A percentile compares a stretch with the other conserved stretches of the same genome.
These are phyloP conservation scores for Drosophila cognata DNA, from an alignment of 2,888 invertebrate genomes.

Conservation along the genomic window DNA sequence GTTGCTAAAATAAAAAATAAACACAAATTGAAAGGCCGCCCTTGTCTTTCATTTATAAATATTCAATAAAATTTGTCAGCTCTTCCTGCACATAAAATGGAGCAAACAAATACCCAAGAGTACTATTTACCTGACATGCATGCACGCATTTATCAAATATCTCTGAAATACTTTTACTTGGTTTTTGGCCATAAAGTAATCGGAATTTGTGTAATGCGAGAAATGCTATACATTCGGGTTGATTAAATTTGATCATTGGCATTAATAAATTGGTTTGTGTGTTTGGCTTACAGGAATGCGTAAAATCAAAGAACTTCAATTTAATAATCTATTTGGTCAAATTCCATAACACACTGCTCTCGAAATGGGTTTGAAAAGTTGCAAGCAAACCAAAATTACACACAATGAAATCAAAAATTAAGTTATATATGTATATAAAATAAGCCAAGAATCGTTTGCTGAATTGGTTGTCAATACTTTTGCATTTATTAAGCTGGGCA, in stretches of 20 bases:
- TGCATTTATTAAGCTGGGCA: background rate
- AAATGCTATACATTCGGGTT: background rate
- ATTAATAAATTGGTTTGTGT: background rate
- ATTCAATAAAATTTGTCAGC: slow-evolving; percentile 41
- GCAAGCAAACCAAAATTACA: background rate
- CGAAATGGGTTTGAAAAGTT: background rate
- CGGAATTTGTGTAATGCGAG: background rate
- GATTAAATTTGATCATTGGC: background rate
- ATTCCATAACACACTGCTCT: background rate
- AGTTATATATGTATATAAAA: background rate
- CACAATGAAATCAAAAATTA: too few relatives aligned
- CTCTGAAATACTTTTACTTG: background rate
- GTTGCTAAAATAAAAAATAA: slow-evolving; percentile 23
- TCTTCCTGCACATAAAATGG: background rate
- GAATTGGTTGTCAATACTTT: background rate
- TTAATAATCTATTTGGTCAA: background rate
- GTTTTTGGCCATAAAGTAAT: background rate
- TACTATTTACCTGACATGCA: slow-evolving; percentile 31
- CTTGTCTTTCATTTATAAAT: slow-evolving; percentile 30
- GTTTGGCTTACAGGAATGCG: background rate
- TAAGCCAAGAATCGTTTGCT: background rate
- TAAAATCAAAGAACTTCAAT: background rate
- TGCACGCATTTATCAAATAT: slow-evolving; percentile 12
- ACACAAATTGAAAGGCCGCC: slow-evolving; percentile 15
- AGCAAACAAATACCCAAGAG: slow-evolving; percentile 26